Evolutionary conservation across 2,888 invertebrate species (phyloP).

Genomic region (Tillus elongatus): DNA sequence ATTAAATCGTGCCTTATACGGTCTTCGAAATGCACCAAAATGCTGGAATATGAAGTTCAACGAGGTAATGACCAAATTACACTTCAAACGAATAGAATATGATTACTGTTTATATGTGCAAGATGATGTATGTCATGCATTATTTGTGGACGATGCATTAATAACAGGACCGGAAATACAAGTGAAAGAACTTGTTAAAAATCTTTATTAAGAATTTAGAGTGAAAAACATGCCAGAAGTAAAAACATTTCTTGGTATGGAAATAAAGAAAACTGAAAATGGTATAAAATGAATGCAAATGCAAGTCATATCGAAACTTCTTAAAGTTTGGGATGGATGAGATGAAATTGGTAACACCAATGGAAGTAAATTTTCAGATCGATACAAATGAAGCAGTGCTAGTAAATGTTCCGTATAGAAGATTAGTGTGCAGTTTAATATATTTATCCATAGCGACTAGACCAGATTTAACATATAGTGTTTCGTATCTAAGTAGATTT

Average conservation of each 20-base stretch:
- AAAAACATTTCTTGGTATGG: conserved; percentile 16
- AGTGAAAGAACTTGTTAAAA: neutral
- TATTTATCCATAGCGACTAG: conserved; percentile 14
- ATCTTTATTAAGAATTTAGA: conserved; percentile 1
- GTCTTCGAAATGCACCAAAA: too few relatives aligned
- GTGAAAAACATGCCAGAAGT: conserved; percentile 13
- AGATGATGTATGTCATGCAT: too few relatives aligned
- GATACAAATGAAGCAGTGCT: conserved; percentile 4
- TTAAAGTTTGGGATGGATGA: conserved; percentile 13
- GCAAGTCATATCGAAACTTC: conserved; percentile 14
- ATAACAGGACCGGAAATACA: too few relatives aligned
- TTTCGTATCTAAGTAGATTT: conserved; percentile 17
- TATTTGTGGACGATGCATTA: too few relatives aligned
- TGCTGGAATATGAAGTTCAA: too few relatives aligned
- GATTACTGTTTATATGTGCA: too few relatives aligned
- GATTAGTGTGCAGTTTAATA: conserved; percentile 14
- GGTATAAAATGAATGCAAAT: conserved; percentile 15
- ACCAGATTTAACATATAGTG: conserved; percentile 18
- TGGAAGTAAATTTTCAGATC: conserved; percentile 17
- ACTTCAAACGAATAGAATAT: conserved; percentile 32
- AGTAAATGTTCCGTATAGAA: too few relatives aligned
- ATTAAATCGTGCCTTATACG: too few relatives aligned
- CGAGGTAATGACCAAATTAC: too few relatives aligned
- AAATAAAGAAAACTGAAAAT: conserved; percentile 13
- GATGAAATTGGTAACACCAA: conserved; percentile 14